Conservation (phyloP, 2,797 vertebrate species). For the Cottoperca gobio region DNA sequence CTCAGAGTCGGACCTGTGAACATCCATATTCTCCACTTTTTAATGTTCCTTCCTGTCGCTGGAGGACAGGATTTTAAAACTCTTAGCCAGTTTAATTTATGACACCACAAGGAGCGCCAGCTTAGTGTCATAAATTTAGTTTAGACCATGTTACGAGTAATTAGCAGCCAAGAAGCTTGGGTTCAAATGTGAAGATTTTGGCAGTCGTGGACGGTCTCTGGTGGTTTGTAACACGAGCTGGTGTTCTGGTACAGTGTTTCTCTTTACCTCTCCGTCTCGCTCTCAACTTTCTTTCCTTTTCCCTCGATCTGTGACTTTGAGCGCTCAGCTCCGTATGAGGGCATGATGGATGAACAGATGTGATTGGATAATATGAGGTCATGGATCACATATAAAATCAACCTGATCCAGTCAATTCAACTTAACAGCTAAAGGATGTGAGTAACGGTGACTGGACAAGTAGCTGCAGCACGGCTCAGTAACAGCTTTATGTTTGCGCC, state of each 20-base stretch:
- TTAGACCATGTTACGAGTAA: slow-evolving; percentile 65
- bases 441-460: slow-evolving; percentile 6
- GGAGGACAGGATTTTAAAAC: slow-evolving; percentile 35
- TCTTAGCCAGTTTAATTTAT: slow-evolving; percentile 70
- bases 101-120: slow-evolving; percentile 63
- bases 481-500: slow-evolving; percentile 36
- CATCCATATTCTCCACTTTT: background rate
- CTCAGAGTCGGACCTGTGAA: background rate
- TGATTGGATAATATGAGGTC: slow-evolving; percentile 54
- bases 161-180: slow-evolving; percentile 64
- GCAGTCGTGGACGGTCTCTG: slow-evolving; percentile 59
- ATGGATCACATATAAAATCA: slow-evolving; percentile 39
- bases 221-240: slow-evolving; percentile 73
- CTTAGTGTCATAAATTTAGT: slow-evolving; percentile 68
- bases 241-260: slow-evolving; percentile 56
- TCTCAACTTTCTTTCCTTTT: background rate
- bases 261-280: slow-evolving; percentile 30
- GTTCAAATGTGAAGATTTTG: slow-evolving; percentile 61
- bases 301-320: background rate
- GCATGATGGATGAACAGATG: slow-evolving; percentile 45
- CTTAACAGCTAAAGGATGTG: slow-evolving; percentile 23
- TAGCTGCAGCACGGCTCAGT: slow-evolving; percentile 20
- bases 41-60: background rate
- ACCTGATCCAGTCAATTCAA: slow-evolving; percentile 31
- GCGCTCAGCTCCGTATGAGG: background rate